Evolutionary conservation across 2,888 invertebrate genomes (phyloP).

Genomic region (Ametastegia equiseti): DNA sequence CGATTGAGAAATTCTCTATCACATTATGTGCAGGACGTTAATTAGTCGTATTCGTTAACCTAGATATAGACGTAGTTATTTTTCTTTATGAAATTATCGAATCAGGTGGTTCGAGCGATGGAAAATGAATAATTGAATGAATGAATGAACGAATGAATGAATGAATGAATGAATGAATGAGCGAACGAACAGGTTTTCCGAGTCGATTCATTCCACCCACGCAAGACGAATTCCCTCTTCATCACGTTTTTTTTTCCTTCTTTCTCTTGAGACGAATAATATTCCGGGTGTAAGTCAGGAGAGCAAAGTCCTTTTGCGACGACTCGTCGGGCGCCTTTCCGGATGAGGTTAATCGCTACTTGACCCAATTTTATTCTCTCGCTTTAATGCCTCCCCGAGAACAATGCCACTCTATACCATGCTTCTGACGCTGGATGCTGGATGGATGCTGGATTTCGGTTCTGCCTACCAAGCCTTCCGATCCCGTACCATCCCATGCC

Average conservation of each 20-base stretch:
- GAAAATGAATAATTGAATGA: too few relatives aligned
- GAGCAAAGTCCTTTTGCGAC: conserved; percentile 36
- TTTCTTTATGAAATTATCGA: too few relatives aligned
- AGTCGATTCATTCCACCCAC: neutral
- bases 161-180: too few relatives aligned
- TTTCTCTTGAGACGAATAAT: too few relatives aligned
- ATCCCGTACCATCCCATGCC: too few relatives aligned
- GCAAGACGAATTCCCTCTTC: neutral
- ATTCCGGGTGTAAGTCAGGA: neutral
- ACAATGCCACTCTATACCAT: conserved; percentile 67
- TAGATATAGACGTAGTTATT: neutral
- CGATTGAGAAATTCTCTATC: neutral
- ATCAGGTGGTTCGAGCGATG: too few relatives aligned
- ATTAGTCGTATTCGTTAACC: neutral
- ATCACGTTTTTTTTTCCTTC: too few relatives aligned
- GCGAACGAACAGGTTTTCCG: too few relatives aligned
- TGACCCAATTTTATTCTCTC: conserved; percentile 73
- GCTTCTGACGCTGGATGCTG: neutral
- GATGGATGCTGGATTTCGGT: too few relatives aligned
- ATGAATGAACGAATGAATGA: too few relatives aligned
- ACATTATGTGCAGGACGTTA: too few relatives aligned
- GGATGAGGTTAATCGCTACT: conserved; percentile 73
- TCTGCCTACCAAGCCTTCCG: too few relatives aligned
- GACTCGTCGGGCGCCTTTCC: conserved; percentile 43
- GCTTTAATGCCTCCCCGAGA: conserved; percentile 68